Base-by-base conservation (phyloP, 2,797 vertebrate genomes). In the Pangasius mekongensis region DNA sequence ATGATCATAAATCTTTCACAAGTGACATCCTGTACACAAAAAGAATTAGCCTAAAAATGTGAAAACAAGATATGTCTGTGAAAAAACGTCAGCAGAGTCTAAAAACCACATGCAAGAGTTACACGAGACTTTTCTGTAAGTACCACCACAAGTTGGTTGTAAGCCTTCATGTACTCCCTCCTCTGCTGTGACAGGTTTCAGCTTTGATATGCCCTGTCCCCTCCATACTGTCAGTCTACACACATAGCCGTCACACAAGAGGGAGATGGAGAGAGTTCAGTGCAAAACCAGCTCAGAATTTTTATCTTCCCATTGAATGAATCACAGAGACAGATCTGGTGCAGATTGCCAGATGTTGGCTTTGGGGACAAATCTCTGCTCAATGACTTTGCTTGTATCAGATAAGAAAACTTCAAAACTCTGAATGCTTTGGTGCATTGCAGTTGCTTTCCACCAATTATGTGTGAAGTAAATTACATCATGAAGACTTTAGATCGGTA, bases 141-240 rank as follows among this genome's bases (percentile, higher is more conserved):
- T 39, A 10, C 0, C 8, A 30, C 14, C 49, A 78, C n/a, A 56
- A 22, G 49, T 81, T 3, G 2, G 18, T 84, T 89, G 90, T 92
- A 82, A 83, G n/a, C 64, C 58, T 52, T 60, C 27, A 86, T 89
- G 80, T 86, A 24, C 86, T 64, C 81, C 71, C 52, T 83, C 56
- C 69, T 90, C 78, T 47, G 74, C 54, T 52, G 58, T 39, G 69
- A 27, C 56, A 76, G 5, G 54, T 30, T 87, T 54, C 22, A 54
- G 43, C 52, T 81, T 43, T 71, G 36, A 36, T 54, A 58, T 84
- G 6, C 13, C n/a, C 43, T 3, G 52, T 90, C 84, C 66, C 67
- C 85, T 84, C 36, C 71, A 91, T 85, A 90, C 74, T 82, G 73
- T 86, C 87, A 76, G 47, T 11, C 56, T 56, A 71, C 80, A 89